These are phyloP conservation scores for Urocolius indicus DNA, from an alignment of 2,113 vertebrate species.

Conservation along the genomic window DNA sequence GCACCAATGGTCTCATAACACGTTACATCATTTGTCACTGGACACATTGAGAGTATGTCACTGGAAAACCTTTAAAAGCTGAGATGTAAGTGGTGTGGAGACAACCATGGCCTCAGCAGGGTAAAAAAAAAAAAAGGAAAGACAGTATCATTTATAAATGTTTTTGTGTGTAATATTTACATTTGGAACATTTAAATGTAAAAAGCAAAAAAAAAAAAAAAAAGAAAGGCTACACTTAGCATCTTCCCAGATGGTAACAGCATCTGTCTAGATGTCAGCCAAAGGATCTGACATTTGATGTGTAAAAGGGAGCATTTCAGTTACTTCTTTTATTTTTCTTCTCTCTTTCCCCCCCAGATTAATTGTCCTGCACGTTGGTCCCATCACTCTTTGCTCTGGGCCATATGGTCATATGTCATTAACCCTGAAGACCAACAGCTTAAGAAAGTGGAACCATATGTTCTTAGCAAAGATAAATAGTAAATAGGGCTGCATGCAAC, in stretches of 20 bases:
- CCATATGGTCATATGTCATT: constrained; percentile 78
- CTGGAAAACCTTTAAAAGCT: constrained; percentile 59
- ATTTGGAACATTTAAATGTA: constrained; percentile 57
- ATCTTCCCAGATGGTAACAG: constrained; percentile 73
- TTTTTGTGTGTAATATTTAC: constrained; percentile 78
- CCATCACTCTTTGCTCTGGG: constrained; percentile 76
- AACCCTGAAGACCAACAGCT: constrained; percentile 65
- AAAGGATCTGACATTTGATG: constrained; percentile 17
- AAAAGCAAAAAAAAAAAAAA: constrained; percentile 46
- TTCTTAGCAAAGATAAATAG: constrained; percentile 59
- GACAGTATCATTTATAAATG: constrained; percentile 63
- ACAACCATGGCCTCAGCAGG: constrained; percentile 44
- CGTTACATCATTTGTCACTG: constrained; percentile 71
- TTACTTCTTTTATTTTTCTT: not conserved
- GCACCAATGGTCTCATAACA: constrained; percentile 44
- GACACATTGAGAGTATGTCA: constrained; percentile 62
- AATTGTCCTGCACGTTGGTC: constrained; percentile 59
- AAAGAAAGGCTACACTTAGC: constrained; percentile 59
- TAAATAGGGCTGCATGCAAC: not conserved
- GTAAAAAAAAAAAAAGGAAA: constrained; percentile 46
- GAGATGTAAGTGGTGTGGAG: constrained; percentile 47
- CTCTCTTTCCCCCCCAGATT: not conserved
- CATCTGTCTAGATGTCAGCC: constrained; percentile 52
- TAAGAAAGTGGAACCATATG: constrained; percentile 80
- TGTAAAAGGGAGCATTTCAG: constrained; percentile 29